These are phyloP conservation scores for Mustela nigripes DNA, from an alignment of 2,113 vertebrate species.

Conservation along the genomic window DNA sequence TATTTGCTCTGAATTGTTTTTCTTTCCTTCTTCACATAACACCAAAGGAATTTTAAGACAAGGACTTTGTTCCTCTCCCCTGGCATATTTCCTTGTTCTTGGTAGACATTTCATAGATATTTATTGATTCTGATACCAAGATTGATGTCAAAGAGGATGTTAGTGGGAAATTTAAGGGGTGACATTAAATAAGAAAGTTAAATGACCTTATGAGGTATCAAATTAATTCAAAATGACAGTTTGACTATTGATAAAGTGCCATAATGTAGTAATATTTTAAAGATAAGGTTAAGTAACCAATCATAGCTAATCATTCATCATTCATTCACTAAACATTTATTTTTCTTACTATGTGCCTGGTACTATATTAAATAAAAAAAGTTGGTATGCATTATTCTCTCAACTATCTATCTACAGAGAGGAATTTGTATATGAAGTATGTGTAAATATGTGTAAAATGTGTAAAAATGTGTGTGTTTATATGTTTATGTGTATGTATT, in stretches of 20 bases:
- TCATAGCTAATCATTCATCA: conserved; percentile 13
- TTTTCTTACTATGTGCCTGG: not conserved
- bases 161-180: not conserved
- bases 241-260: not conserved
- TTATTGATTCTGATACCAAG: conserved; percentile 28
- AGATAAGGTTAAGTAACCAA: not conserved
- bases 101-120: not conserved
- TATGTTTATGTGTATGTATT: not conserved
- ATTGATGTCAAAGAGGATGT: conserved; percentile 26
- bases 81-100: not conserved
- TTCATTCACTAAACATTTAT: not conserved
- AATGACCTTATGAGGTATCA: not conserved
- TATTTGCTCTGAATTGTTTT: not conserved
- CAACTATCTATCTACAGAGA: not conserved
- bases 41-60: not conserved
- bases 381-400: not conserved
- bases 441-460: not conserved
- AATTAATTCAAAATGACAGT: conserved; percentile 28
- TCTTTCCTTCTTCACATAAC: not conserved
- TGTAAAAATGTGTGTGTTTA: not conserved
- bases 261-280: not conserved
- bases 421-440: not conserved
- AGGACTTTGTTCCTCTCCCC: not conserved
- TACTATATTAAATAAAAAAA: not conserved
- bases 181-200: conserved; percentile 9